Evolutionary conservation across 2,888 invertebrate genomes (phyloP), one percentile per base, ranked within the genome.

Genomic region (Andrena camellia): DNA sequence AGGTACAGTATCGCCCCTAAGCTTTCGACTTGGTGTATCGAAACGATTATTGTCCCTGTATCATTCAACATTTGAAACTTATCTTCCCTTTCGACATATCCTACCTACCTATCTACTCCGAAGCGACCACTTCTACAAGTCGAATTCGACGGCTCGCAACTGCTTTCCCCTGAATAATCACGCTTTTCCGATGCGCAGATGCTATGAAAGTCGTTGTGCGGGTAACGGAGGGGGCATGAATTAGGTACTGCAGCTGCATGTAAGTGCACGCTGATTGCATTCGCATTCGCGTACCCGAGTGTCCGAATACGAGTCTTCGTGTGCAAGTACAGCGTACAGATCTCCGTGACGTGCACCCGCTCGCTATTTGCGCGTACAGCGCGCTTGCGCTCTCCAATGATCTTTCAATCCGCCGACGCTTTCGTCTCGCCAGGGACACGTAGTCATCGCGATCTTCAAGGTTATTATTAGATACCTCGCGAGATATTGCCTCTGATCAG

Each of bases 321-420:
- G 81, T 88, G 88, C 88, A 88, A 88, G 89, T 87, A 81, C 87
- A 86, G 78, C 81, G 87, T 88, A 88, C 87, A 88, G 87, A 87
- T 88, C 88, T 88, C 88, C 86, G 87, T 81, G 76, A 81, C 81
- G 85, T 85, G 83, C 83, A 85, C 57, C 82, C 78, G 85, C 71
- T 83, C 59, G 86, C 85, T 88, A 86, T 85, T 88, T 88, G 83
- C 86, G 86, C 88, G 78, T 88, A 77, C 76, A 77, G 54, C 72
- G 87, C 88, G 89, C 87, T 75, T 88, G 88, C 88, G 88, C 88
- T 59, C 50, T 88, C 77, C 69, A 78, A 78, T 73, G 72, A 74
- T 77, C 83, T 70, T 77, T 71, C 71, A 33, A 71, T 68, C 68
- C 79, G 63, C 74, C 73, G 54, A 82, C 82, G 75, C 73, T 84